A percentile compares a stretch with the other conserved stretches of the same genome.
phyloP scores from a whole-genome alignment of 2,888 invertebrate species.

The Microctonus aethiopoides region DNA sequence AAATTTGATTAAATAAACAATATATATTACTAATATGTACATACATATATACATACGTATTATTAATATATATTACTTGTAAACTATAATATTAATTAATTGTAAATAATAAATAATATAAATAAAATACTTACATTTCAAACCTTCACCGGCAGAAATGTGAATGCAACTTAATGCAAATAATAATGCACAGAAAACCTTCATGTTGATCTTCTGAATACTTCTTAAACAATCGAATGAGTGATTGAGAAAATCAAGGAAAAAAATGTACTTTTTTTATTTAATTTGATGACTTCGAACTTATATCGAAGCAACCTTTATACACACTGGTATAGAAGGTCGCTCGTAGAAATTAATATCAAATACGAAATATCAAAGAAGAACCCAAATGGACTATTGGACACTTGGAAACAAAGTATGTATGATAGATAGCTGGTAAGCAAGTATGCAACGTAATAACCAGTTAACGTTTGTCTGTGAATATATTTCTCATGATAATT shows the following conservation, averaged over 20 bases:
- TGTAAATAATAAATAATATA: constrained; percentile 24
- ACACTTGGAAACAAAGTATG: constrained; percentile 40
- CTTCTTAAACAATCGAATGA: too few species aligned
- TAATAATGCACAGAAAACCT: constrained; percentile 69
- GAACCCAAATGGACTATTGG: constrained; percentile 44
- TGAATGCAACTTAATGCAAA: constrained; percentile 68
- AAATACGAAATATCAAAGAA: constrained; percentile 30
- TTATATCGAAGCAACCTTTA: constrained; percentile 75
- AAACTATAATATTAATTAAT: background rate
- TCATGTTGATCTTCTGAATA: constrained; percentile 49
- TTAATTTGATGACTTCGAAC: constrained; percentile 6
- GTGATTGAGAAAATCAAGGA: background rate
- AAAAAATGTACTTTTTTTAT: background rate
- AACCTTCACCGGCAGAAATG: constrained; percentile 68
- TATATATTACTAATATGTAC: too few species aligned
- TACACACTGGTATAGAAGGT: constrained; percentile 93
- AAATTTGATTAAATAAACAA: too few species aligned
- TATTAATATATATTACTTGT: background rate
- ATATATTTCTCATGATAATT: background rate
- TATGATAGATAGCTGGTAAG: background rate
- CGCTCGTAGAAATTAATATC: constrained; percentile 22
- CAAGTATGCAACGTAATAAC: constrained; percentile 5
- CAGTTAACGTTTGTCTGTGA: constrained; percentile 30
- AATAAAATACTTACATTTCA: constrained; percentile 75
- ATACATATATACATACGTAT: too few species aligned